Conservation (phyloP, 2,113 vertebrate genomes). For the Setophaga kirtlandii region DNA sequence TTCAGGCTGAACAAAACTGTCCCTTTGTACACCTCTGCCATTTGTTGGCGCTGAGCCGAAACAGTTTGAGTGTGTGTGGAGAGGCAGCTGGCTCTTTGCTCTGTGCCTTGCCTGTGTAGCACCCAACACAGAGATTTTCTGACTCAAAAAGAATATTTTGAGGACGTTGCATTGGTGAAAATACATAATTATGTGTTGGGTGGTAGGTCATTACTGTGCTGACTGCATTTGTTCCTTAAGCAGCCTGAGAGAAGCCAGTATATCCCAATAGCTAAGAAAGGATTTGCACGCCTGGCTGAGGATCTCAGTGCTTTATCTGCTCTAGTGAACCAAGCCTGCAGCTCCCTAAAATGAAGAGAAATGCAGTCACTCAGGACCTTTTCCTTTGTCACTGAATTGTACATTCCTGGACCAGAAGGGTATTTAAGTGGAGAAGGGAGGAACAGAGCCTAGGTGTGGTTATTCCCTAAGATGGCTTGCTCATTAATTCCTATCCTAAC, state of each 20-base stretch:
- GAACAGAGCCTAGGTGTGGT: not conserved
- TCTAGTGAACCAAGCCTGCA: slow-evolving; percentile 53
- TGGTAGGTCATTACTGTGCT: slow-evolving; percentile 30
- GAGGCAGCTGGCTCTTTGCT: not conserved
- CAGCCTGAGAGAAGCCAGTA: slow-evolving; percentile 44
- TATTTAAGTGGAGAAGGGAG: not conserved
- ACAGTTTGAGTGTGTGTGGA: not conserved
- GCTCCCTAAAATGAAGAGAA: slow-evolving; percentile 1
- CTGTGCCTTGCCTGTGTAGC: not conserved
- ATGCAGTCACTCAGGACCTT: not conserved
- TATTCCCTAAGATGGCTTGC: not conserved
- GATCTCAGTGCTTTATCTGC: slow-evolving; percentile 56
- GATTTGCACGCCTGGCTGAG: slow-evolving; percentile 53
- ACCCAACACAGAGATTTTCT: not conserved
- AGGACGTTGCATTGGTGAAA: not conserved
- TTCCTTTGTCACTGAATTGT: not conserved
- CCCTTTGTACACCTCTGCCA: not conserved
- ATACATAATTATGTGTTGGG: slow-evolving; percentile 4
- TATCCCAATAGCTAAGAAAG: slow-evolving; percentile 58
- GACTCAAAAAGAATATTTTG: not conserved
- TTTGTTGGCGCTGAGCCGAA: not conserved
- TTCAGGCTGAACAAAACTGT: not conserved
- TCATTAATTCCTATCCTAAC: not conserved
- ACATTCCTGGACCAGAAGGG: not conserved
- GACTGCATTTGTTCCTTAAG: slow-evolving; percentile 49